phyloP scores from a whole-genome alignment of 2,113 vertebrate genomes.

The Cynocephalus volans region DNA sequence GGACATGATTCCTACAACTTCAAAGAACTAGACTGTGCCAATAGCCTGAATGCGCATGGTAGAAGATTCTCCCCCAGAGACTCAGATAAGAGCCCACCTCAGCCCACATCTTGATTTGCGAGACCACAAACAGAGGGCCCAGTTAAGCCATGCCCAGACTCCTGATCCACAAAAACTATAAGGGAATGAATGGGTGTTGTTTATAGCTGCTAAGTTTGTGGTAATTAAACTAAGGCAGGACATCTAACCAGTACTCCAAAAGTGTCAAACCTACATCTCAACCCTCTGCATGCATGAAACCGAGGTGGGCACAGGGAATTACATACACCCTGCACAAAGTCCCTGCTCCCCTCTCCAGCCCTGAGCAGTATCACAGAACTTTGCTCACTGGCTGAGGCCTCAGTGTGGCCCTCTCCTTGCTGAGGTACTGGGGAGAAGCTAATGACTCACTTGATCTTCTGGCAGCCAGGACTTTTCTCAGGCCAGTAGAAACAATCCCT shows the following conservation, averaged over 20 bases:
- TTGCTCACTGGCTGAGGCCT: neutral
- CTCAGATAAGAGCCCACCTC: neutral
- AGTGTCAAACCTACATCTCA: neutral
- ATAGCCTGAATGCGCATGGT: neutral
- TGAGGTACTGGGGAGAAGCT: neutral
- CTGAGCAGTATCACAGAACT: neutral
- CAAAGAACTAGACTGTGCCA: neutral
- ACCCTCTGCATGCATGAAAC: neutral
- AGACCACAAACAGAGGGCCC: neutral
- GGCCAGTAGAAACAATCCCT: neutral
- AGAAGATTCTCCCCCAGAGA: neutral
- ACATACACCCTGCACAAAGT: neutral
- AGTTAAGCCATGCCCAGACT: neutral
- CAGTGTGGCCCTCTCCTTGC: neutral
- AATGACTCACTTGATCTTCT: neutral
- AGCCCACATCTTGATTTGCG: neutral
- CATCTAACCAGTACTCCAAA: neutral
- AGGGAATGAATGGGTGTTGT: neutral
- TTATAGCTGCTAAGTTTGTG: neutral
- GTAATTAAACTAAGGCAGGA: neutral
- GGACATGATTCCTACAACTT: neutral
- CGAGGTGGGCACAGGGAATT: neutral
- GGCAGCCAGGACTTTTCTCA: neutral
- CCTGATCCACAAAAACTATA: neutral
- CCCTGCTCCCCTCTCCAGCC: neutral